These are phyloP conservation scores for Ophion ventricosus DNA, from an alignment of 2,888 invertebrate genomes.

Conservation along the genomic window DNA sequence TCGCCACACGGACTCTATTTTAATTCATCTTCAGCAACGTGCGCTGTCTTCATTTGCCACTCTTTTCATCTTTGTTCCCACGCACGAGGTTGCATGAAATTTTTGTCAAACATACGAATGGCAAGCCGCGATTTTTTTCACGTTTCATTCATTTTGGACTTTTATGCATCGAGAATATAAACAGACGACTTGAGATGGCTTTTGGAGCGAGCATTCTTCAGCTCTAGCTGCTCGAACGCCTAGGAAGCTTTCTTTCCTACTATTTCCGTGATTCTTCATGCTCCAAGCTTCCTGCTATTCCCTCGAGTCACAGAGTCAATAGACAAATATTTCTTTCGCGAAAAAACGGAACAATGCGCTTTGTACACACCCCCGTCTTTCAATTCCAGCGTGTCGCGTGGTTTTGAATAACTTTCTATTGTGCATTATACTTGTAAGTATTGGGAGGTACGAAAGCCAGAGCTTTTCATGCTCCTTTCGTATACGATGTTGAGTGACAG, in stretches of 20 bases:
- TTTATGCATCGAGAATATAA: constrained; percentile 32
- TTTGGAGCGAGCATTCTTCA: constrained; percentile 25
- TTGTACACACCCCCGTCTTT: constrained; percentile 7
- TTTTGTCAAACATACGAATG: constrained; percentile 12
- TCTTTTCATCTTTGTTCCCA: background rate
- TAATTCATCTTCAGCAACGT: too few species aligned
- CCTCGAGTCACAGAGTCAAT: background rate
- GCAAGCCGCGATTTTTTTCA: constrained; percentile 7
- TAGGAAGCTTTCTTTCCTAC: constrained; percentile 14
- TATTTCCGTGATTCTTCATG: constrained; percentile 3
- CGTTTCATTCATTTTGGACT: constrained; percentile 13
- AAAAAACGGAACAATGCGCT: constrained; percentile 20
- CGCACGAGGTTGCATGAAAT: background rate
- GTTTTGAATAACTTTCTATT: constrained; percentile 3
- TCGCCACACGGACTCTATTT: too few species aligned
- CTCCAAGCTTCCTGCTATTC: constrained; percentile 13
- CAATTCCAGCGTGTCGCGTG: constrained; percentile 15
- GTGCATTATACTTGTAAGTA: background rate
- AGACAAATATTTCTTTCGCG: constrained; percentile 21
- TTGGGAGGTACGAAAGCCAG: background rate
- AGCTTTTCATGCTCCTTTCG: background rate
- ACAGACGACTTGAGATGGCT: constrained; percentile 33
- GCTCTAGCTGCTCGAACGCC: background rate
- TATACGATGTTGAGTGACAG: background rate
- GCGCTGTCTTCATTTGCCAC: background rate